A percentile compares a stretch with the other conserved stretches of the same genome.
phyloP scores from a whole-genome alignment of 2,888 invertebrate genomes.

The Poecilus cupreus region DNA sequence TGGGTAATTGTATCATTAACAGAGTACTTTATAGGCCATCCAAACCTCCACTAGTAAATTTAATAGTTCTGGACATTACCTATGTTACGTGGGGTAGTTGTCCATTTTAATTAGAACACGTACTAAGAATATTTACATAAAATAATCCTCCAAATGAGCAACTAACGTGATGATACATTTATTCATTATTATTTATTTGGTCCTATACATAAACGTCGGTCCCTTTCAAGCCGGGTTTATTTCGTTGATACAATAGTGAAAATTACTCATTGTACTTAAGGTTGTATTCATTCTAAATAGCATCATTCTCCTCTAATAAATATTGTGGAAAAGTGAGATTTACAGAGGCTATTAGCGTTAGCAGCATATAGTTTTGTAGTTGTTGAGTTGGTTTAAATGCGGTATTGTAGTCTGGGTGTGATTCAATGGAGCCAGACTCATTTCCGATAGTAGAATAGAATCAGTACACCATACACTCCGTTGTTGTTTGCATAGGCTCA shows the following conservation, averaged over 20 bases:
- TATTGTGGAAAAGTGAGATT: conserved; percentile 20
- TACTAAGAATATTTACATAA: too few relatives aligned
- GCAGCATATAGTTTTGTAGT: background rate
- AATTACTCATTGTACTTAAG: conserved; percentile 19
- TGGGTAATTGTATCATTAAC: background rate
- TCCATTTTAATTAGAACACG: too few relatives aligned
- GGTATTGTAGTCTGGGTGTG: conserved; percentile 25
- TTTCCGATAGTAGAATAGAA: background rate
- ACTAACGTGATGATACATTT: too few relatives aligned
- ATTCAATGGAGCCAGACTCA: background rate
- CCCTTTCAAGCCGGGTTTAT: background rate
- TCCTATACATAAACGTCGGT: background rate
- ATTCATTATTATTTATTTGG: too few relatives aligned
- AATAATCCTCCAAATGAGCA: too few relatives aligned
- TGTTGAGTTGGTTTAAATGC: conserved; percentile 17
- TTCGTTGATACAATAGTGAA: background rate
- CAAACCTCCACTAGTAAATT: background rate
- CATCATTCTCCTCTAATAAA: conserved; percentile 11
- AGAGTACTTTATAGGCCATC: background rate
- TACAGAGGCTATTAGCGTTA: background rate
- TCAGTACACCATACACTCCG: too few relatives aligned
- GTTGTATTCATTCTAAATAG: conserved; percentile 8
- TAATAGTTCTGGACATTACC: too few relatives aligned
- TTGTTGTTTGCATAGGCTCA: background rate
- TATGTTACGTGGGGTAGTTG: too few relatives aligned